A percentile compares a stretch with the other conserved stretches of the same genome.
phyloP scores from a whole-genome alignment of 2,888 invertebrate genomes.

The Drosophila meridionalis region DNA sequence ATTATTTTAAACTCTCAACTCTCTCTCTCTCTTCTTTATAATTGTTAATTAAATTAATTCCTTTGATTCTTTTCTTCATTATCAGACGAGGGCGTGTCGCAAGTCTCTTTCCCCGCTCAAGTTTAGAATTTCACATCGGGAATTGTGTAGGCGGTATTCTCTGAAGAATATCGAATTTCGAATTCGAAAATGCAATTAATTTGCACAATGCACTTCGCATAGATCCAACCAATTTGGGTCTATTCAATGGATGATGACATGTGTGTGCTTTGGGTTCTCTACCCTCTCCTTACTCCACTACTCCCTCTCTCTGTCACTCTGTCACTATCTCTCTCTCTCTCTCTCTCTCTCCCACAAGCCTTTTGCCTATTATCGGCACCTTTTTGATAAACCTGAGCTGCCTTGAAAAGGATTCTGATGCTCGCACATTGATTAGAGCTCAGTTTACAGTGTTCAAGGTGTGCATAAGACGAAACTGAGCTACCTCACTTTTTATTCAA shows the following conservation, averaged over 20 bases:
- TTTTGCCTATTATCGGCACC: slow-evolving; percentile 78
- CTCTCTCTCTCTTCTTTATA: not conserved
- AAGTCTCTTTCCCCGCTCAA: slow-evolving; percentile 16
- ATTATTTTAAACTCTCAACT: no score
- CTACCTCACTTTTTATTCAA: slow-evolving; percentile 60
- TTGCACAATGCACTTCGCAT: slow-evolving; percentile 56
- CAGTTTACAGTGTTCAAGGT: slow-evolving; percentile 69
- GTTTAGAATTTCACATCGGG: slow-evolving; percentile 60
- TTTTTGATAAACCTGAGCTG: slow-evolving; percentile 78
- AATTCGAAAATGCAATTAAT: slow-evolving; percentile 71
- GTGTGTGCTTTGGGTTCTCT: slow-evolving; percentile 65
- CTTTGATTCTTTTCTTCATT: not conserved
- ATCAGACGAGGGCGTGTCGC: not conserved
- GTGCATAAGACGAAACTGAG: slow-evolving; percentile 53
- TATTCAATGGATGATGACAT: slow-evolving; percentile 44
- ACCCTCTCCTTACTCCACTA: not conserved
- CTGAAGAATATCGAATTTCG: slow-evolving; percentile 61
- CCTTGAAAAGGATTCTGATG: slow-evolving; percentile 64
- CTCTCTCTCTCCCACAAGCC: slow-evolving; percentile 45
- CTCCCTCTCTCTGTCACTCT: not conserved
- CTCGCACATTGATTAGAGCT: slow-evolving; percentile 72
- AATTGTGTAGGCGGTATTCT: slow-evolving; percentile 47
- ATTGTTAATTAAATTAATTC: slow-evolving; percentile 4
- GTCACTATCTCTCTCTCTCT: not conserved
- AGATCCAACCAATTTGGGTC: slow-evolving; percentile 66